Base-by-base conservation (phyloP, 2,113 vertebrate species). In the Ceuthmochares aereus region DNA sequence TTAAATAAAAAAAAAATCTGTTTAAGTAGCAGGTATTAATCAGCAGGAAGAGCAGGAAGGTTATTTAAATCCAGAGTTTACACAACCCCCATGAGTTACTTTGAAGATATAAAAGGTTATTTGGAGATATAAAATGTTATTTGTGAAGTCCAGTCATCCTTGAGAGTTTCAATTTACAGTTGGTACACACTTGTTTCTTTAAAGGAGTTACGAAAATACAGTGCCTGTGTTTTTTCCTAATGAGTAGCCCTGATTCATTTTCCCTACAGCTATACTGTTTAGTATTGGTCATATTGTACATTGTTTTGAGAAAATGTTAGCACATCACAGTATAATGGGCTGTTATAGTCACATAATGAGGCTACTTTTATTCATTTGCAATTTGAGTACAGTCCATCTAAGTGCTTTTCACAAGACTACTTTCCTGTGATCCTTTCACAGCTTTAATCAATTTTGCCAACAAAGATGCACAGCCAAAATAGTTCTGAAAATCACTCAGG, bases 231-330 rank as follows among this genome's bases (percentile, higher is more conserved):
- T 84, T 90, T 78, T 68, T 72, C 21, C 43, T 59, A 26, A 91
- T 13, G 7, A 92, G 14, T 5, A 36, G 40, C 26, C 52, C 66
- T 91, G 59, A 86, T 75, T 90, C 9, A 88, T 94, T 80, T 91
- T 67, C 90, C 42, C 43, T 73, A 22, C 85, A 95, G 85, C 83
- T 97, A 90, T 52, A 90, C 43, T 72, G 43, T 51, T 94, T 67
- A 59, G 32, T 47, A 58, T 60, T 54, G 40, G 88, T 87, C 84
- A 79, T 68, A 77, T 47, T 67, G 63, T 49, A 74, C 56, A 95
- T 94, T 96, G 95, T 94, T 90, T 73, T 89, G 85, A 89, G 89
- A 83, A 88, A 83, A 76, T 47, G 27, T 68, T 82, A 64, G 90
- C 95, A 62, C 88, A 91, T 78, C 75, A 52, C 1, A 6, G 93